Conservation (phyloP, 2,113 vertebrate genomes). For the Rhinoptilus africanus region DNA sequence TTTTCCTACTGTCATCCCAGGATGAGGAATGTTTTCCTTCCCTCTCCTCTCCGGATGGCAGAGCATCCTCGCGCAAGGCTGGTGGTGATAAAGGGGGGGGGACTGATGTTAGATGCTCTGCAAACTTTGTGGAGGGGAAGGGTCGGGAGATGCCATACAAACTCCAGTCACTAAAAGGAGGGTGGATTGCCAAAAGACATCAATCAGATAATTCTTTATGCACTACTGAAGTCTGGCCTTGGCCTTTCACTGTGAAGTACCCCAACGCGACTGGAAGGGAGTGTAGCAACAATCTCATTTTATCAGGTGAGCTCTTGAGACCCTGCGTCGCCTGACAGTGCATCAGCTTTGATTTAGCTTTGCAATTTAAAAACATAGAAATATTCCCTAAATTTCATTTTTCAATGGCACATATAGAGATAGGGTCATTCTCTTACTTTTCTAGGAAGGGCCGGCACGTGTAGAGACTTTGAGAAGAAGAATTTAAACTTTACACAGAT, state of each 20-base stretch:
- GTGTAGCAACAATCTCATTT: neutral
- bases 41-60: neutral
- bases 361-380: neutral
- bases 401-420: neutral
- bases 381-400: neutral
- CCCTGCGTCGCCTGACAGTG: neutral
- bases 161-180: neutral
- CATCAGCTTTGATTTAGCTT: neutral
- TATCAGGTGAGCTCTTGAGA: neutral
- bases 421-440: neutral
- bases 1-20: neutral
- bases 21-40: neutral
- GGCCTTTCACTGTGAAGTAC: neutral
- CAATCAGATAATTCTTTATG: neutral
- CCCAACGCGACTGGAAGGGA: neutral
- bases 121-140: neutral
- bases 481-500: neutral
- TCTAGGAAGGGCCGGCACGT: neutral
- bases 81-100: neutral
- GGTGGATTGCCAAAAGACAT: neutral
- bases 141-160: neutral
- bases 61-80: neutral
- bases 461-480: neutral
- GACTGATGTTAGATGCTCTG: neutral
- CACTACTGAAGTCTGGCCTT: neutral